Conservation (phyloP, 92 coral and sea anemone genomes). For the Palythoa grandiflora region DNA sequence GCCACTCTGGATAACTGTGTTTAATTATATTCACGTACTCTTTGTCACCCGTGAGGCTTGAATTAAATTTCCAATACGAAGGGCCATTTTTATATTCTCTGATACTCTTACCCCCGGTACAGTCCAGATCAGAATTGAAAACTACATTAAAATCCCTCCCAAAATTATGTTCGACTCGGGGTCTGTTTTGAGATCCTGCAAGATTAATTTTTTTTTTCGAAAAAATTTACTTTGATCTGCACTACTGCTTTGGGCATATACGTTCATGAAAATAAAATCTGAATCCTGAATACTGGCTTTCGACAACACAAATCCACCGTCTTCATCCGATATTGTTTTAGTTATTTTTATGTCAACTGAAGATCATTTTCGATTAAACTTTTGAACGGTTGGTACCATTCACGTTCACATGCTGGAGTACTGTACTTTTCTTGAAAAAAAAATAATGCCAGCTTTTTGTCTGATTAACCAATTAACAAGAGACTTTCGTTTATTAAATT, state of each 20-base stretch:
- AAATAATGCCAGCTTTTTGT: conserved; percentile 49
- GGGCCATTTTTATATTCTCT: background rate
- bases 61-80: background rate
- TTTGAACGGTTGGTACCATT: conserved; percentile 50
- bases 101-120: conserved; percentile 50
- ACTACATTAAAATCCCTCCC: conserved; percentile 58
- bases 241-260: conserved; percentile 52
- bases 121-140: conserved; percentile 47
- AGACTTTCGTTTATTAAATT: conserved; percentile 18
- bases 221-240: conserved; percentile 39
- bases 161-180: conserved; percentile 11
- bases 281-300: conserved; percentile 53
- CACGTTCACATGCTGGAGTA: conserved; percentile 46
- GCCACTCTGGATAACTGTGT: background rate
- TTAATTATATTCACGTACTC: background rate
- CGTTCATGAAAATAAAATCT: conserved; percentile 46
- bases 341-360: background rate
- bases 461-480: conserved; percentile 32
- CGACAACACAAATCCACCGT: conserved; percentile 55
- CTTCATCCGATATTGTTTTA: conserved; percentile 11
- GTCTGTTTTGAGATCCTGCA: background rate
- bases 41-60: background rate
- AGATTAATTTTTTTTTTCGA: background rate
- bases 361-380: conserved; percentile 12
- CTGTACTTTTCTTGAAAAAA: conserved; percentile 61